A percentile compares a stretch with the other conserved stretches of the same genome.
Conservation (phyloP, 2,113 vertebrate genomes). For the Montifringilla adamsi region DNA sequence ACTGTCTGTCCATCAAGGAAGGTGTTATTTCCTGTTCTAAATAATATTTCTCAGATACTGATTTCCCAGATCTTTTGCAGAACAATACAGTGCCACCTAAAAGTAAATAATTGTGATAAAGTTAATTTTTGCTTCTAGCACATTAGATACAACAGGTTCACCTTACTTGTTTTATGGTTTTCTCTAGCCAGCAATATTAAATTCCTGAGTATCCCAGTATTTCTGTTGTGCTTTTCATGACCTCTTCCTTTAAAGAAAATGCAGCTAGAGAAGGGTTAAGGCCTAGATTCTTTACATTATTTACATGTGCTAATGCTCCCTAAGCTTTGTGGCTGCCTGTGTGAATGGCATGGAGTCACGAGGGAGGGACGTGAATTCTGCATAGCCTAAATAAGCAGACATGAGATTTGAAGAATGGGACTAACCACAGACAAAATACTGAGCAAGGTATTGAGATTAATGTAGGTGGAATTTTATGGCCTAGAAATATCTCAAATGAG, state of each 20-base stretch:
- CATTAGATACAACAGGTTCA: background rate
- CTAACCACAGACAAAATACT: background rate
- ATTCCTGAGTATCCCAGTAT: background rate
- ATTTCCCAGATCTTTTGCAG: background rate
- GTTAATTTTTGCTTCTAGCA: background rate
- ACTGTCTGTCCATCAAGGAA: background rate
- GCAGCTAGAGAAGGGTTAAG: background rate
- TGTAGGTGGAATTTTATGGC: background rate
- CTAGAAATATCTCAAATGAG: background rate
- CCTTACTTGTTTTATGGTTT: background rate
- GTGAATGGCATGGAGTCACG: background rate
- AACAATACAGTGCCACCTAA: background rate
- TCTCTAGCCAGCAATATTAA: background rate
- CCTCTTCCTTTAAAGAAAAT: background rate
- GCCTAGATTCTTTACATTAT: background rate
- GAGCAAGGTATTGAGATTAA: background rate
- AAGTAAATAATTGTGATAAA: background rate
- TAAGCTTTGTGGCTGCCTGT: background rate
- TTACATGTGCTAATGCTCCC: background rate
- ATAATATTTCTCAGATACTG: background rate
- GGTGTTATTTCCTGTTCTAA: background rate
- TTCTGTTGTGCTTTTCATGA: background rate
- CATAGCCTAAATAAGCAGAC: background rate
- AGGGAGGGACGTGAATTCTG: background rate
- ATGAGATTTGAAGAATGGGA: rapidly evolving